Evolutionary conservation across 2,797 vertebrate genomes (phyloP).

Genomic region (Sciurus vulgaris): DNA sequence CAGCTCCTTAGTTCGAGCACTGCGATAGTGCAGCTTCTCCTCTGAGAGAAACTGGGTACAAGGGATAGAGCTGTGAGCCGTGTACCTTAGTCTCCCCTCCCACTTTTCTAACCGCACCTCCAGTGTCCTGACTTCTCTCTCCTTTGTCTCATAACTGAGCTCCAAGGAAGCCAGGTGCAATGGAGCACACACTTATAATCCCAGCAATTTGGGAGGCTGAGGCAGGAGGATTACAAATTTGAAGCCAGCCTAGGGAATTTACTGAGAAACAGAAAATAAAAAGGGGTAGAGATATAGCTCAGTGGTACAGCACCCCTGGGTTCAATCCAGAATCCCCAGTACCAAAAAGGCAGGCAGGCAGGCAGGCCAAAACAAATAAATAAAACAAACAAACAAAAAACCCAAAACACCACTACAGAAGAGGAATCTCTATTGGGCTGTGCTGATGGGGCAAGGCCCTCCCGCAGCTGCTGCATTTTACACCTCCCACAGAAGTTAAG

Average conservation of each 20-base stretch:
- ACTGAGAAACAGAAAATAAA: too few relatives aligned
- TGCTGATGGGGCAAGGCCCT: background rate
- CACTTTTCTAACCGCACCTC: background rate
- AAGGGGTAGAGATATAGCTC: too few relatives aligned
- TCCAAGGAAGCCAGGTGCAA: background rate
- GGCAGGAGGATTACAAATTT: too few relatives aligned
- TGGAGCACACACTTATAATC: too few relatives aligned
- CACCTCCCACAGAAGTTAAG: background rate
- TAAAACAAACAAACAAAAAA: too few relatives aligned
- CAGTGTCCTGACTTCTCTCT: background rate
- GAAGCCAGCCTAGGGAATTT: too few relatives aligned
- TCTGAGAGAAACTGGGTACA: constrained; percentile 94
- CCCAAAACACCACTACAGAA: background rate
- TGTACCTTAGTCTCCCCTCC: background rate
- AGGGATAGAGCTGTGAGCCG: background rate
- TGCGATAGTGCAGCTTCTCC: constrained; percentile 96
- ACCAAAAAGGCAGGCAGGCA: too few relatives aligned
- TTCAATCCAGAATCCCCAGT: too few relatives aligned
- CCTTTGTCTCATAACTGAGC: background rate
- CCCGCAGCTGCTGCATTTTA: background rate
- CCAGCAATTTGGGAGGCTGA: too few relatives aligned
- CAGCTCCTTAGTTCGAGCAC: constrained; percentile 94
- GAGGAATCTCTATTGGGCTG: background rate
- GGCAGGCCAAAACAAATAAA: too few relatives aligned
- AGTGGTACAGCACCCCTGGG: too few relatives aligned